These are phyloP conservation scores for Megalopta genalis DNA, from an alignment of 1,140 invertebrate species.

Conservation along the genomic window DNA sequence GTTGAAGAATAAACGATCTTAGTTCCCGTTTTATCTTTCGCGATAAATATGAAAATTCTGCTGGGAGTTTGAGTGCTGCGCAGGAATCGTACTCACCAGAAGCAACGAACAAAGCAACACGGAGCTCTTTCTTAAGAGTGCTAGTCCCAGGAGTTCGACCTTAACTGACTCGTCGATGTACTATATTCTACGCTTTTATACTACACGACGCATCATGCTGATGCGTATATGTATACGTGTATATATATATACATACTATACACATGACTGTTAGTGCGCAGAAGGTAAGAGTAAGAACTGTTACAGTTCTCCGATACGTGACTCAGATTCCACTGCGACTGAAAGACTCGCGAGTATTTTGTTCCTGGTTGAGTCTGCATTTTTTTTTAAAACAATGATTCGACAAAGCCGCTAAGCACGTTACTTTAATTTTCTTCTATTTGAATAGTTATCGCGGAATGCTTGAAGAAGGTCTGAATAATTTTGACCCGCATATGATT, in stretches of 20 bases:
- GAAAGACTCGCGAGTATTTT: neutral
- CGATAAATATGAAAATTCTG: no score
- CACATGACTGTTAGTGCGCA: neutral
- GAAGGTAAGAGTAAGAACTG: neutral
- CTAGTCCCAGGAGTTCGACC: conserved; percentile 38
- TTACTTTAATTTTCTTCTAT: neutral
- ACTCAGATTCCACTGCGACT: neutral
- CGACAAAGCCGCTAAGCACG: neutral
- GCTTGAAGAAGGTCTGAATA: no score
- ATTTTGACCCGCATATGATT: no score
- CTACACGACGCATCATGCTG: conserved; percentile 16
- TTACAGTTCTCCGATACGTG: conserved; percentile 27
- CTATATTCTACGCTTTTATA: conserved; percentile 53
- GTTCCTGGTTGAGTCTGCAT: neutral
- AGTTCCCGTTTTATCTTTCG: no score
- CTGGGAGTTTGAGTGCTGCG: neutral
- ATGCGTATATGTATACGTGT: neutral
- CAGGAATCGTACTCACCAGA: conserved; percentile 37
- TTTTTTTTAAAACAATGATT: neutral
- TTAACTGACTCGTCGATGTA: conserved; percentile 51
- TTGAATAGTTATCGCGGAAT: no score
- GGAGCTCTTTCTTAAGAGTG: conserved; percentile 21
- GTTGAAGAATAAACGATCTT: no score
- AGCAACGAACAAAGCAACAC: neutral
- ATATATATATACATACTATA: neutral